Conservation (phyloP, 2,113 vertebrate species). For the Rallus limicola region DNA sequence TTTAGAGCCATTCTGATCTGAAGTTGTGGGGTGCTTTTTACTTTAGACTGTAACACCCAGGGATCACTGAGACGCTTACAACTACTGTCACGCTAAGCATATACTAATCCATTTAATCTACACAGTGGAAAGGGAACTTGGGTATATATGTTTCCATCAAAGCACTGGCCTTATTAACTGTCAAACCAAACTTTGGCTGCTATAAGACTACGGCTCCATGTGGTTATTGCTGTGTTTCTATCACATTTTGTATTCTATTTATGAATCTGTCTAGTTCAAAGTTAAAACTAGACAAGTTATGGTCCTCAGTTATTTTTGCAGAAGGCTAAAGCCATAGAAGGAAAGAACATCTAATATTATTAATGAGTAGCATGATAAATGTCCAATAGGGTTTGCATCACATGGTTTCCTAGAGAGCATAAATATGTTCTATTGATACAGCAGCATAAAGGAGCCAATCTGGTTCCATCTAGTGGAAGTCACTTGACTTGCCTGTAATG, state of each 20-base stretch:
- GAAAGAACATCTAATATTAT: neutral
- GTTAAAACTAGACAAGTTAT: neutral
- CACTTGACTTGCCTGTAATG: neutral
- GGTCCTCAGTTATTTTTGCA: neutral
- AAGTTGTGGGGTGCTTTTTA: neutral
- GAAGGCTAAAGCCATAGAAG: neutral
- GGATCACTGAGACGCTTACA: neutral
- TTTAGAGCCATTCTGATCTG: neutral
- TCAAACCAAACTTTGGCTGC: neutral
- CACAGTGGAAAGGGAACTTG: neutral
- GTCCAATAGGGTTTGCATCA: neutral
- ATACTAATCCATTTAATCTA: neutral
- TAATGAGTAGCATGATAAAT: neutral
- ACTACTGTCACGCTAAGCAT: neutral
- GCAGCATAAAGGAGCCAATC: neutral
- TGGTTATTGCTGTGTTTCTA: neutral
- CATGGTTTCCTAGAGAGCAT: neutral
- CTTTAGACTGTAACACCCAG: neutral
- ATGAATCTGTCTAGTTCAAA: neutral
- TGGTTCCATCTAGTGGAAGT: slow-evolving; percentile 11
- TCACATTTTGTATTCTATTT: neutral
- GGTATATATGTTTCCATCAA: neutral
- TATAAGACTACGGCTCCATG: neutral
- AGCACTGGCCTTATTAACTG: neutral
- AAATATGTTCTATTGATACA: neutral